Evolutionary conservation across 2,888 invertebrate genomes (phyloP).

Genomic region (Spodoptera picta): DNA sequence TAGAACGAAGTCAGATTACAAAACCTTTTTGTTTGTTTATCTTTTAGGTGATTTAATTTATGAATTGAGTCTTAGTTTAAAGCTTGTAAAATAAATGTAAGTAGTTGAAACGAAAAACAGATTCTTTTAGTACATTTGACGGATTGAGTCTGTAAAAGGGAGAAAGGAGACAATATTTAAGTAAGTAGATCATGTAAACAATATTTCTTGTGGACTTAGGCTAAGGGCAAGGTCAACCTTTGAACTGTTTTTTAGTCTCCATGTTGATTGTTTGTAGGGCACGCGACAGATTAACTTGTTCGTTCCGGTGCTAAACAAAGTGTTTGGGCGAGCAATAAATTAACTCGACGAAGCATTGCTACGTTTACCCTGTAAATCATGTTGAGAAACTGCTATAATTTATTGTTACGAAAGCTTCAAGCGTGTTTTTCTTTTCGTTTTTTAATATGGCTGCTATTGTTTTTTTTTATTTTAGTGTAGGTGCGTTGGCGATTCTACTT

Average conservation of each 20-base stretch:
- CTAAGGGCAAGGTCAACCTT: not conserved
- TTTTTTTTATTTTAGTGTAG: too few species aligned
- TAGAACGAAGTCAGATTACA: not conserved
- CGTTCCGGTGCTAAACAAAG: conserved; percentile 6
- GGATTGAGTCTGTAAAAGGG: too few species aligned
- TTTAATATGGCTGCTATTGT: too few species aligned
- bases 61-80: too few species aligned
- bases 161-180: conserved; percentile 2
- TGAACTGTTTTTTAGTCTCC: not conserved
- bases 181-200: not conserved
- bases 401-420: not conserved
- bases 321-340: conserved; percentile 9
- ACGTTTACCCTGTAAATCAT: conserved; percentile 3
- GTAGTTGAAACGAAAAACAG: too few species aligned
- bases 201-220: conserved; percentile 7
- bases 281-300: conserved; percentile 3
- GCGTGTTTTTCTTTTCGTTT: not conserved
- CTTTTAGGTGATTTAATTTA: not conserved
- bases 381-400: not conserved
- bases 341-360: conserved; percentile 6
- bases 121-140: too few species aligned
- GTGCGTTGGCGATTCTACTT: too few species aligned
- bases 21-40: not conserved
- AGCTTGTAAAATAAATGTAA: too few species aligned
- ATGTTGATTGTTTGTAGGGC: conserved; percentile 5